Conservation (phyloP, 1,140 invertebrate genomes). For the Caligus rogercresseyi region DNA sequence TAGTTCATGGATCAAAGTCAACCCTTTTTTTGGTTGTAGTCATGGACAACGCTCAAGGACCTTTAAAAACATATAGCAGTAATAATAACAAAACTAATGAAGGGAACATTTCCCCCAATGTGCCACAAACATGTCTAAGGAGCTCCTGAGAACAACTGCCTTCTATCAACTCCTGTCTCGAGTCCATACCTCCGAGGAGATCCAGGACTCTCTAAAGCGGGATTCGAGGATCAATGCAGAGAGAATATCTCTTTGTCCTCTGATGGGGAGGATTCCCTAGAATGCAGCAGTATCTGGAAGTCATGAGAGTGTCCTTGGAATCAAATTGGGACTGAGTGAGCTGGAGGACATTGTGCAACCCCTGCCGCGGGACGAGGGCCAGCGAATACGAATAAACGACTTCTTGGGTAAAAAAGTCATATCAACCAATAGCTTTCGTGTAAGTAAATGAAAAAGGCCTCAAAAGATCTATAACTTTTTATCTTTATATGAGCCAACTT, state of each 20-base stretch:
- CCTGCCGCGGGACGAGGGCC: not conserved
- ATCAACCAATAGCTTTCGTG: not conserved
- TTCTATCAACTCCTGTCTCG: not conserved
- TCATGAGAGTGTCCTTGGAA: not conserved
- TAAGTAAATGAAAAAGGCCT: not conserved
- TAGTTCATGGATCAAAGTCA: no score
- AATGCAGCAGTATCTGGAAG: not conserved
- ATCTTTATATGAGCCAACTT: not conserved
- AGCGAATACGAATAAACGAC: not conserved
- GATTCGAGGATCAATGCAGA: not conserved
- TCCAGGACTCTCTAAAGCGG: not conserved
- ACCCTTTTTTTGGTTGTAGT: no score
- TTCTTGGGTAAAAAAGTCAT: not conserved
- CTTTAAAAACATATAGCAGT: no score
- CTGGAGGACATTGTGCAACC: not conserved
- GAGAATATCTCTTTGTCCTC: no score
- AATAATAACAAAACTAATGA: no score
- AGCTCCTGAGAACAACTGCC: not conserved
- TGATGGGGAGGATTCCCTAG: no score
- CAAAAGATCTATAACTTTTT: no score
- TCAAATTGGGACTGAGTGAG: not conserved
- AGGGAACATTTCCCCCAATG: no score
- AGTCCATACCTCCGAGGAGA: not conserved
- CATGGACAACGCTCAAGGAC: no score
- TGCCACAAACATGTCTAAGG: no score